Percentiles rank a stretch among this genome's conserved stretches.
These are phyloP conservation scores for Xerus rutilus DNA, from an alignment of 2,797 vertebrate species.

Conservation along the genomic window DNA sequence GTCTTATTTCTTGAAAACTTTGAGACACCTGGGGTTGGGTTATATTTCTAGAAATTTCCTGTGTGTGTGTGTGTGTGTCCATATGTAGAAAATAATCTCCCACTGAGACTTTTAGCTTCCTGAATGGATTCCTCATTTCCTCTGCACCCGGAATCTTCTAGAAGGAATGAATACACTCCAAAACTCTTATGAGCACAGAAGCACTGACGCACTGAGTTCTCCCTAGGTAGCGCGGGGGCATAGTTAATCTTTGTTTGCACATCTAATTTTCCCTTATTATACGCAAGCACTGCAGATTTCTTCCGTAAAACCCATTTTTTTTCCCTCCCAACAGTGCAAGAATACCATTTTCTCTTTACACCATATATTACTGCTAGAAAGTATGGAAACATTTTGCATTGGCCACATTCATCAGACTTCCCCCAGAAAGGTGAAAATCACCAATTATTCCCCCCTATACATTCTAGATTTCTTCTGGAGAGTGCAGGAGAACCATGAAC, in stretches of 20 bases:
- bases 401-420: not conserved
- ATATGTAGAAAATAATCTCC: not conserved
- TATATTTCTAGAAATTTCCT: not conserved
- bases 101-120: not conserved
- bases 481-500: not conserved
- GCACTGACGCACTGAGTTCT: not conserved
- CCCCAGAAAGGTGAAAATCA: not conserved
- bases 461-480: not conserved
- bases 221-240: not conserved
- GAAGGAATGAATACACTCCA: not conserved
- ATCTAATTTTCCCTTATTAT: not conserved
- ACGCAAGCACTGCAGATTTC: not conserved
- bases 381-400: not conserved
- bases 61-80: not conserved
- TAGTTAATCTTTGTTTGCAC: not conserved
- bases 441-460: not conserved
- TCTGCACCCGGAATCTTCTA: not conserved
- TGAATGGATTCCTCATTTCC: not conserved
- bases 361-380: not conserved
- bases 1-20: not conserved
- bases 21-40: not conserved
- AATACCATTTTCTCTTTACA: not conserved
- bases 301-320: not conserved
- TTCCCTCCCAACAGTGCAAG: not conserved
- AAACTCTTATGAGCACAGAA: not conserved